These are phyloP conservation scores for Barbus barbus DNA, from an alignment of 2,113 vertebrate species.

Conservation along the genomic window DNA sequence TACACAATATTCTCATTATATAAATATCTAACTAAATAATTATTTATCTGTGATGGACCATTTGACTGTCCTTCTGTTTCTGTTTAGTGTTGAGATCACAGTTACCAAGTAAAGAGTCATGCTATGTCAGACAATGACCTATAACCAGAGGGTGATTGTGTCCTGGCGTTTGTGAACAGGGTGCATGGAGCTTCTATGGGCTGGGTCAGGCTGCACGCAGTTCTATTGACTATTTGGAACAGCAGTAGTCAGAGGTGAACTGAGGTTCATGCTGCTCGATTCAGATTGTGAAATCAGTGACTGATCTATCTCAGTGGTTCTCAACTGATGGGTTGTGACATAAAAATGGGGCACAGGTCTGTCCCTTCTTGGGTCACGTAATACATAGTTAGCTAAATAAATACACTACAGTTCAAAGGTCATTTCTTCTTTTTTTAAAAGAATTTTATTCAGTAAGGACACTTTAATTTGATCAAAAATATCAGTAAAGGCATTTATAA, in stretches of 20 bases:
- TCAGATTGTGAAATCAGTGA: neutral
- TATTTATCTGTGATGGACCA: neutral
- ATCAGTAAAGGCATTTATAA: no score
- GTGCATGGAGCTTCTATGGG: neutral
- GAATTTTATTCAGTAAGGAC: no score
- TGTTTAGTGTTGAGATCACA: neutral
- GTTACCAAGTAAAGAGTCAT: neutral
- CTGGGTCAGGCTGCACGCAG: neutral
- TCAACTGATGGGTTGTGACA: neutral
- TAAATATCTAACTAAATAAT: neutral
- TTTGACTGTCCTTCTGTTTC: neutral
- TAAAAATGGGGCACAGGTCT: neutral
- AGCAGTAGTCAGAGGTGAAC: neutral
- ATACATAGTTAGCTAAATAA: no score
- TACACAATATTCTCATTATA: neutral
- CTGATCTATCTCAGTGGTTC: neutral
- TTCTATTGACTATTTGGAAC: slow-evolving; percentile 41
- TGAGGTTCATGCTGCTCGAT: neutral
- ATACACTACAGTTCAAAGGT: no score
- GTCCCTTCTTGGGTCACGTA: no score
- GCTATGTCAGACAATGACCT: neutral
- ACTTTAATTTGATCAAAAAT: no score
- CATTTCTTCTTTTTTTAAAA: no score
- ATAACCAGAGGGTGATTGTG: slow-evolving; percentile 1
- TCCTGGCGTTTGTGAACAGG: neutral